A percentile compares a stretch with the other conserved stretches of the same genome.
phyloP scores from a whole-genome alignment of 2,797 vertebrate genomes.

The Alauda arvensis region DNA sequence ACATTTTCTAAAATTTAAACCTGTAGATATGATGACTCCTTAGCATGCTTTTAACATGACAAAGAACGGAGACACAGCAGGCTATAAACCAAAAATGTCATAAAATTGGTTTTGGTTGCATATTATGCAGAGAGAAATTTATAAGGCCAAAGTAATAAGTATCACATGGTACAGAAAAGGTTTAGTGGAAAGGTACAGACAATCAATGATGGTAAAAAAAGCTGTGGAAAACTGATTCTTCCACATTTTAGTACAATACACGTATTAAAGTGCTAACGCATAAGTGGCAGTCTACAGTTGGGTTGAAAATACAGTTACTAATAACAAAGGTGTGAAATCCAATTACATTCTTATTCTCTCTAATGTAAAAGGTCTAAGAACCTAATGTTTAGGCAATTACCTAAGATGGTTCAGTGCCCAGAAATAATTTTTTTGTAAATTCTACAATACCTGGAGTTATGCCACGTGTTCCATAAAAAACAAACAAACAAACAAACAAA shows the following conservation, averaged over 20 bases:
- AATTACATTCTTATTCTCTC: background rate
- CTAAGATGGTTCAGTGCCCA: background rate
- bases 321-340: background rate
- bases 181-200: background rate
- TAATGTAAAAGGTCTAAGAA: background rate
- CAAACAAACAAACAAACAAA: background rate
- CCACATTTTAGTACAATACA: background rate
- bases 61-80: background rate
- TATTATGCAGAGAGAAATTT: background rate
- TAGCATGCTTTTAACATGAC: background rate
- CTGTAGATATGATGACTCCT: background rate
- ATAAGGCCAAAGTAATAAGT: background rate
- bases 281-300: background rate
- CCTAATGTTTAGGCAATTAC: background rate
- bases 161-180: background rate
- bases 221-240: background rate
- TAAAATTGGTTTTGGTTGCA: background rate
- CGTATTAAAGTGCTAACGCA: background rate
- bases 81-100: background rate
- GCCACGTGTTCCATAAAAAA: background rate
- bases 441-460: background rate
- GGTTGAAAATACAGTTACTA: background rate
- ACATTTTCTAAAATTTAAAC: background rate
- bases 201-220: background rate
- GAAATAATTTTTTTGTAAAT: background rate